A percentile compares a stretch with the other conserved stretches of the same genome.
Evolutionary conservation across 2,113 vertebrate species (phyloP).

Genomic region (Plecturocebus donacophilus): DNA sequence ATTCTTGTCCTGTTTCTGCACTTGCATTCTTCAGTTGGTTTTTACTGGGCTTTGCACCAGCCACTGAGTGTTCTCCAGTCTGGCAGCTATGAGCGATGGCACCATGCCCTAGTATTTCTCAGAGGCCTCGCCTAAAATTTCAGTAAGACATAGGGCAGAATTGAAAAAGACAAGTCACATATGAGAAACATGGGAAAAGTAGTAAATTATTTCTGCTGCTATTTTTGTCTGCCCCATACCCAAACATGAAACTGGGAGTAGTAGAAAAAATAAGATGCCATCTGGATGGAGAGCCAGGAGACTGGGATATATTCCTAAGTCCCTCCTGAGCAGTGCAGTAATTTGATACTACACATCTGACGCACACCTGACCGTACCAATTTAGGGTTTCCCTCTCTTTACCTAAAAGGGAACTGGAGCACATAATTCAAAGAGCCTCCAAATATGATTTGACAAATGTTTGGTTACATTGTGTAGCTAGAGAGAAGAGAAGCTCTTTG

Average conservation of each 20-base stretch:
- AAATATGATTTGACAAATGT: not conserved
- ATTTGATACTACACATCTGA: not conserved
- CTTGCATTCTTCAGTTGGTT: not conserved
- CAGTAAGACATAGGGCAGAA: not conserved
- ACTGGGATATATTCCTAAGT: too few relatives aligned
- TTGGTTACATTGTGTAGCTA: not conserved
- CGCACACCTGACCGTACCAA: not conserved
- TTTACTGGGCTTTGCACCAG: not conserved
- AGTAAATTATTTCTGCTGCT: not conserved
- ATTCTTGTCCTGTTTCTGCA: not conserved
- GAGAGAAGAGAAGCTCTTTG: not conserved
- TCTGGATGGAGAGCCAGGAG: not conserved
- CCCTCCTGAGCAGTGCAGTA: too few relatives aligned
- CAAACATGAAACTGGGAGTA: not conserved
- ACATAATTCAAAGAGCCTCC: not conserved
- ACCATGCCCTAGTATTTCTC: not conserved
- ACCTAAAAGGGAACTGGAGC: not conserved
- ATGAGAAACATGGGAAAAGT: not conserved
- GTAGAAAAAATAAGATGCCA: not conserved
- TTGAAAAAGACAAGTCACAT: not conserved
- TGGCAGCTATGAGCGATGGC: not conserved
- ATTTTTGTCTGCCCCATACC: not conserved
- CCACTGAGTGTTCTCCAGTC: not conserved
- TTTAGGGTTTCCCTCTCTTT: not conserved
- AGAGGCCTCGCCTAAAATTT: not conserved